phyloP scores from a whole-genome alignment of 2,113 vertebrate genomes.

The Python bivittatus region DNA sequence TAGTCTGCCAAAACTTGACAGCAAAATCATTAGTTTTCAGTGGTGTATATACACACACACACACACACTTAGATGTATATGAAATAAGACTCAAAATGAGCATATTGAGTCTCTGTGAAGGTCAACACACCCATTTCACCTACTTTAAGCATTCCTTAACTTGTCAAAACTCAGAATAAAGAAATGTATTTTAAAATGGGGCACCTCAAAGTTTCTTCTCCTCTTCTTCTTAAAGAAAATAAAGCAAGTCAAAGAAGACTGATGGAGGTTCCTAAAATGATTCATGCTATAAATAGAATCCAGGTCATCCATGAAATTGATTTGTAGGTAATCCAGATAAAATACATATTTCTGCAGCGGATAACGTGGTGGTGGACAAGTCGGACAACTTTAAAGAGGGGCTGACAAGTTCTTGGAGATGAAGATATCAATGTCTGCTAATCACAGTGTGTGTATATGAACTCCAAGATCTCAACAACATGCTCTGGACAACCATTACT shows the following conservation, averaged over 20 bases:
- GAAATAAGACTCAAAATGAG: background rate
- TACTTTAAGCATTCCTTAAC: background rate
- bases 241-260: background rate
- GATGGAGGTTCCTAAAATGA: background rate
- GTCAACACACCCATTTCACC: background rate
- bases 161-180: background rate
- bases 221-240: background rate
- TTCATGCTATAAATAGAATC: background rate
- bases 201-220: background rate
- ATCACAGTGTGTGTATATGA: background rate
- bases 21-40: background rate
- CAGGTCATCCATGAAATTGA: background rate
- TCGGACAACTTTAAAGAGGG: background rate
- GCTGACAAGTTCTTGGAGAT: background rate
- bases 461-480: background rate
- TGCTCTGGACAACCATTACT: background rate
- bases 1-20: background rate
- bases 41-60: background rate
- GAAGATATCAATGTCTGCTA: background rate
- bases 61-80: background rate
- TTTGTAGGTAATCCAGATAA: background rate
- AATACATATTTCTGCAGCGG: background rate
- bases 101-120: background rate
- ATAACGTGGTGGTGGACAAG: background rate
- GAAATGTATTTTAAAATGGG: background rate